These are phyloP conservation scores for Capreolus pygargus DNA, from an alignment of 2,113 vertebrate genomes.

Conservation along the genomic window DNA sequence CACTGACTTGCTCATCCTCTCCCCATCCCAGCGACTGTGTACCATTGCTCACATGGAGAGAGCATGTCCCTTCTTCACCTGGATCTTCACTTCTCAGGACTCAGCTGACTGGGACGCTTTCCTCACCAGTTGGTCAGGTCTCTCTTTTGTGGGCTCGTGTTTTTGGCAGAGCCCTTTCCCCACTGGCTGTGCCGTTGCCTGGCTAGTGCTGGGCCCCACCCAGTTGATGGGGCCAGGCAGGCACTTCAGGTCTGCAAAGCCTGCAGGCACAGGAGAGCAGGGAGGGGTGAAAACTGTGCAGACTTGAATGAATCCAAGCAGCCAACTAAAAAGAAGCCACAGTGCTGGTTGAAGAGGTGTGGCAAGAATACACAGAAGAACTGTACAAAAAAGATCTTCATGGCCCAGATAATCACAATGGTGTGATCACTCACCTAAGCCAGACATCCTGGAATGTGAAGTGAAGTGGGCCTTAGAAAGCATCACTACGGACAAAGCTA, in stretches of 20 bases:
- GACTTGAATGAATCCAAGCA: neutral
- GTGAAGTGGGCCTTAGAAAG: no score
- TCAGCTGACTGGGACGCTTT: neutral
- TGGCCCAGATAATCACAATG: no score
- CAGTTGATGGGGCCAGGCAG: no score
- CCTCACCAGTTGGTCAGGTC: neutral
- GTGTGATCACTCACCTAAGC: no score
- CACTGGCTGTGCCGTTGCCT: neutral
- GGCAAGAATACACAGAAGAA: no score
- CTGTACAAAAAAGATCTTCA: no score
- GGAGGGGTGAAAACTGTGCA: neutral
- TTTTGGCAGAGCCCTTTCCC: neutral
- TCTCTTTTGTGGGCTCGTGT: neutral
- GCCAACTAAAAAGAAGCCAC: neutral
- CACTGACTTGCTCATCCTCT: neutral
- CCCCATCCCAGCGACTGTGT: rapidly evolving
- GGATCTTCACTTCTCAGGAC: neutral
- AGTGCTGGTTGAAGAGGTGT: neutral
- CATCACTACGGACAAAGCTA: no score
- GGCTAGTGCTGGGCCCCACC: neutral
- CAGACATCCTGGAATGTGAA: no score
- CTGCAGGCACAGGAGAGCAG: neutral
- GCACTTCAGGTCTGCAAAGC: neutral
- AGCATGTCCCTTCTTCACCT: neutral
- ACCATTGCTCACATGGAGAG: neutral